Evolutionary conservation across 2,113 vertebrate genomes (phyloP).

Genomic region (Gyps fulvus): DNA sequence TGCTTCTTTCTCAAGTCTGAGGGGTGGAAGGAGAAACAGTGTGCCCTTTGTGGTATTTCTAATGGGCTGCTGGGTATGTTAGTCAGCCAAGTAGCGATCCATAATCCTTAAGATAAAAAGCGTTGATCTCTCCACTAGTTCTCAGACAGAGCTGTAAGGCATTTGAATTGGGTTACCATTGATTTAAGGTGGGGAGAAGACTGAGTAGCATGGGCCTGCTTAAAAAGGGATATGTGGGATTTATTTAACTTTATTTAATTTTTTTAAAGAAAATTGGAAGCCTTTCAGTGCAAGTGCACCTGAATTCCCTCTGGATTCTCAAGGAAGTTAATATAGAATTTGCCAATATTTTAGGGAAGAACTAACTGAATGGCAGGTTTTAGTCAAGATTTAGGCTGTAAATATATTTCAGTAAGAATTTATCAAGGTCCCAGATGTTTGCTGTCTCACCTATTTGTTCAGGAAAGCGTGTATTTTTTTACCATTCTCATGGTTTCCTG

Average conservation of each 20-base stretch:
- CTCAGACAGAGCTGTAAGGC: constrained; percentile 62
- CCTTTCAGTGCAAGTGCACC: not conserved
- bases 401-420: not conserved
- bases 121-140: constrained; percentile 63
- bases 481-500: not conserved
- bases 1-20: constrained; percentile 34
- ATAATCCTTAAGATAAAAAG: constrained; percentile 68
- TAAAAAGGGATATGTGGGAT: constrained; percentile 18
- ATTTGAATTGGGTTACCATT: constrained; percentile 70
- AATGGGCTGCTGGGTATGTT: constrained; percentile 52
- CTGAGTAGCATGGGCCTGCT: constrained; percentile 10
- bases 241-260: constrained; percentile 53
- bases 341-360: constrained; percentile 3
- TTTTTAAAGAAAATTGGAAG: constrained; percentile 18
- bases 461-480: not conserved
- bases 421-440: not conserved
- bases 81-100: constrained; percentile 35
- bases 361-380: not conserved
- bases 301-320: not conserved
- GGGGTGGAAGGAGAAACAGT: not conserved
- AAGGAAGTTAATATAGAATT: not conserved
- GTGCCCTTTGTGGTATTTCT: constrained; percentile 37
- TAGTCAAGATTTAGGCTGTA: not conserved
- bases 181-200: constrained; percentile 41
- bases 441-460: not conserved